Base-by-base conservation (phyloP, 2,888 invertebrate species). In the Mycogona germanica region DNA sequence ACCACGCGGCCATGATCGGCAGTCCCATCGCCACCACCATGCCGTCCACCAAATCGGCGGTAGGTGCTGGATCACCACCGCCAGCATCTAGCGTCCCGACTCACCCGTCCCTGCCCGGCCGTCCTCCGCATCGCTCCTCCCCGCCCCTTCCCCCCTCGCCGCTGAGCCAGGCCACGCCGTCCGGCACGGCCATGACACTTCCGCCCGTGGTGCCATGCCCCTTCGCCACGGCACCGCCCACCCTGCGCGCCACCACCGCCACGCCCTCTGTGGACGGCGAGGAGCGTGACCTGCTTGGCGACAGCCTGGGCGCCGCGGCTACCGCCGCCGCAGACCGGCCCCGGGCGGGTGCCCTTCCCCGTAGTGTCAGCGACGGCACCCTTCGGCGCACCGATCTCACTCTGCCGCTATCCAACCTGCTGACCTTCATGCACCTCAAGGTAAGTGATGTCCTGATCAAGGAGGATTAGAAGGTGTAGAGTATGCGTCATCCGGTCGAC, bases 351-450 rank as follows among this genome's bases (percentile, higher is more conserved):
- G 19, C 48, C 28, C 30, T 68, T 62, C 65, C 67, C 30, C 65
- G 68, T 50, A 68, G 67, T 53, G 64, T 68, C 55, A 67, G 67
- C 30, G 68, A 68, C 60, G 65, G 66, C 35, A 68, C 67, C 44
- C 61, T 68, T 37, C 62, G 67, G 30, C 65, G 66, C 58, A 64
- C 65, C 51, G 65, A 66, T 60, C 65, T 68, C 56, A 65, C 67
- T 23, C 62, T 68, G 53, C 62, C 68, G 55, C 64, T 68, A 47
- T 67, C 68, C 53, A 67, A 67, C 51, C 66, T 68, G 56, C 66
- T 68, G 19, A 66, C 67, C 51, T 62, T 68, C 50, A 67, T 68
- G 67, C 68, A 67, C 55, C 67, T 68, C 57, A 68, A 68, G 68
- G 68, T 68, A 66, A 60, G 53, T 46, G 12, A 4, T 28, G 12